These are phyloP conservation scores for Manis javanica DNA, from an alignment of 2,797 vertebrate species.

Conservation along the genomic window DNA sequence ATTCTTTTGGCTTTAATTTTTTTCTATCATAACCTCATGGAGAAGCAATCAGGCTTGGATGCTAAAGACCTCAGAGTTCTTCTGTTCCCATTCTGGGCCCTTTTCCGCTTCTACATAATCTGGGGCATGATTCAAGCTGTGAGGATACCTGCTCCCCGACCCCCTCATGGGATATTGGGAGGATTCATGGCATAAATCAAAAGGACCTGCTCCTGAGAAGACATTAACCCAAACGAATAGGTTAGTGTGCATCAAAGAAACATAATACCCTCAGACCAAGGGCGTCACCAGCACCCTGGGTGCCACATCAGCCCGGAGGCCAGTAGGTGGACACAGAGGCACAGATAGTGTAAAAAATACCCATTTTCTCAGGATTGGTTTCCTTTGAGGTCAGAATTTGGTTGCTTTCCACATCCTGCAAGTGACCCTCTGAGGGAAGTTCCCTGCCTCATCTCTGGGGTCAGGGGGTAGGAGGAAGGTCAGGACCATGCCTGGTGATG, in stretches of 20 bases:
- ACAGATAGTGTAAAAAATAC: background rate
- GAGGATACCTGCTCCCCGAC: background rate
- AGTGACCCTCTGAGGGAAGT: background rate
- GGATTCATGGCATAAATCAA: background rate
- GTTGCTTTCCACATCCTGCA: background rate
- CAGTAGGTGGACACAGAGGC: background rate
- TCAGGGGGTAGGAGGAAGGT: background rate
- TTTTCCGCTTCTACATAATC: background rate
- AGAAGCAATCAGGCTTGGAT: background rate
- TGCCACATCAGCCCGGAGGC: background rate
- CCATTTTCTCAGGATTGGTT: background rate
- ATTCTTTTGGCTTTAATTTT: background rate
- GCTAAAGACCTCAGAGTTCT: background rate
- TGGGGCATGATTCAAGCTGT: background rate
- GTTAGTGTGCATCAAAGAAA: background rate
- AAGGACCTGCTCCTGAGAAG: background rate
- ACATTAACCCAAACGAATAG: background rate
- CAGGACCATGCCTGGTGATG: background rate
- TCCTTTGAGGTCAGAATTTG: slow-evolving; percentile 15
- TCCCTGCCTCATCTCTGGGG: background rate
- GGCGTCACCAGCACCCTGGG: background rate
- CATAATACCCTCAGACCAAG: background rate
- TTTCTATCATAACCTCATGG: background rate
- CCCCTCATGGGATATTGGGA: background rate
- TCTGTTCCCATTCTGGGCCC: accelerated